Evolutionary conservation across 1,140 invertebrate species (phyloP).

Genomic region (Drosophila lacertosa): DNA sequence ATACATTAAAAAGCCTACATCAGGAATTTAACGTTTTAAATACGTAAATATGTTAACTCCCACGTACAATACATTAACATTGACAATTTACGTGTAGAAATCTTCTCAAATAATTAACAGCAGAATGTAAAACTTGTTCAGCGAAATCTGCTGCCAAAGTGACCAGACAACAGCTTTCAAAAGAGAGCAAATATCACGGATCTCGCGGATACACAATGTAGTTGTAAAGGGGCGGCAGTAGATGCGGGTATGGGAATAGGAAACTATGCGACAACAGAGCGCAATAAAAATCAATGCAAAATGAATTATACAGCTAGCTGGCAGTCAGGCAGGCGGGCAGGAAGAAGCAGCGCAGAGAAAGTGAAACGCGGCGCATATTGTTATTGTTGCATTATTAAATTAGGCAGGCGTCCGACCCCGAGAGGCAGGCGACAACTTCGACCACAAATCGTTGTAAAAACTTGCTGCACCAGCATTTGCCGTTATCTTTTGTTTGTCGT

Average conservation of each 20-base stretch:
- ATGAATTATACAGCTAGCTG: slow-evolving; percentile 51
- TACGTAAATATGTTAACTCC: slow-evolving; percentile 8
- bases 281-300: slow-evolving; percentile 76
- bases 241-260: neutral
- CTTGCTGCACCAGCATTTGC: slow-evolving; percentile 8
- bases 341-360: slow-evolving; percentile 46
- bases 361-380: slow-evolving; percentile 54
- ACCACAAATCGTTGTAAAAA: slow-evolving; percentile 46
- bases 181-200: slow-evolving; percentile 3
- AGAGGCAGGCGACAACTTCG: slow-evolving; percentile 23
- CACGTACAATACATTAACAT: slow-evolving; percentile 6
- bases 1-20: no score
- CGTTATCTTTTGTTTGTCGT: slow-evolving; percentile 40
- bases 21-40: slow-evolving; percentile 1
- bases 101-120: slow-evolving; percentile 62
- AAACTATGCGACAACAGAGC: slow-evolving; percentile 3
- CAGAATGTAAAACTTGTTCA: slow-evolving; percentile 45
- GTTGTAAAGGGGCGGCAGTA: neutral
- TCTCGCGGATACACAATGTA: slow-evolving; percentile 14
- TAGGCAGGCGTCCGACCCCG: slow-evolving; percentile 32
- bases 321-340: slow-evolving; percentile 1
- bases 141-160: slow-evolving; percentile 23
- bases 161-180: neutral
- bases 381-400: slow-evolving; percentile 68
- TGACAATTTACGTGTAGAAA: slow-evolving; percentile 3